phyloP scores from a whole-genome alignment of 2,888 invertebrate species.

The Meiosimyza platycephala region DNA sequence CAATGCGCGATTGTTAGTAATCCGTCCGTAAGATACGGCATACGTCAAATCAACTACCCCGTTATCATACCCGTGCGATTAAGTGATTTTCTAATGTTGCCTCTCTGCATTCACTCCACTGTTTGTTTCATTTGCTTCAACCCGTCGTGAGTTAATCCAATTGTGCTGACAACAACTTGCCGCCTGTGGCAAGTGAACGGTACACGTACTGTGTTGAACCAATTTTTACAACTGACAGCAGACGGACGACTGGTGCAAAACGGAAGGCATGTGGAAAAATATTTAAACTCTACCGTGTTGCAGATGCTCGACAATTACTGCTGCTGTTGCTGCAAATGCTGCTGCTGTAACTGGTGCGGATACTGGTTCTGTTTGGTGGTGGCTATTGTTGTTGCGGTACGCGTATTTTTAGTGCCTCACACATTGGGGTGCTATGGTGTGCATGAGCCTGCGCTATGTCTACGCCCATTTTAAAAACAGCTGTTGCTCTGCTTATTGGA shows the following conservation, averaged over 20 bases:
- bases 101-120: neutral
- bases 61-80: slow-evolving; percentile 7
- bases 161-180: slow-evolving; percentile 47
- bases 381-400: neutral
- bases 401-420: slow-evolving; percentile 29
- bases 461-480: slow-evolving; percentile 50
- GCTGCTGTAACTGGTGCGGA: neutral
- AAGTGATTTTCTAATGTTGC: neutral
- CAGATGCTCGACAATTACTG: neutral
- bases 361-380: neutral
- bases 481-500: slow-evolving; percentile 43
- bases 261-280: too few species aligned
- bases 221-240: slow-evolving; percentile 14
- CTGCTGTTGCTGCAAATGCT: slow-evolving; percentile 10
- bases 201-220: slow-evolving; percentile 31
- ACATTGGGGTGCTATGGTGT: slow-evolving; percentile 8
- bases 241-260: neutral
- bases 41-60: slow-evolving; percentile 2
- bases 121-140: neutral
- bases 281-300: too few species aligned
- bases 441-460: slow-evolving; percentile 32
- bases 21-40: slow-evolving; percentile 39
- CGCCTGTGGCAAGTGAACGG: slow-evolving; percentile 56
- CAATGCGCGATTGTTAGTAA: slow-evolving; percentile 46
- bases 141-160: slow-evolving; percentile 47